Evolutionary conservation across 2,888 invertebrate genomes (phyloP).

Genomic region (Drosophila mimica): DNA sequence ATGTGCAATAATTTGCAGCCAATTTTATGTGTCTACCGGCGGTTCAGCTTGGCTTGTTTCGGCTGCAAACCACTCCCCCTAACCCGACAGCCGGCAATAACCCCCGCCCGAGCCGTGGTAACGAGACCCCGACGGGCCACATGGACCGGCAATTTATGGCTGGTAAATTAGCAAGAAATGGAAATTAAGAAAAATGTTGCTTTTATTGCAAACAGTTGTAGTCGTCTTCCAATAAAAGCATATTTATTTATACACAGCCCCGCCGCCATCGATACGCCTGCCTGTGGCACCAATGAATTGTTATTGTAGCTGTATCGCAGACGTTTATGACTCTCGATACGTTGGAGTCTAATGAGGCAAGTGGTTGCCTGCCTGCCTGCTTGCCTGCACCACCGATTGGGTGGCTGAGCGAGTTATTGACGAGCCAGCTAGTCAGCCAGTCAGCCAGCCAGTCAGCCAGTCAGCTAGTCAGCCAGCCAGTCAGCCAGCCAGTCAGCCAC

Average conservation of each 20-base stretch:
- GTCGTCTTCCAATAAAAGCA: conserved; percentile 79
- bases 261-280: conserved; percentile 33
- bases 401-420: conserved; percentile 48
- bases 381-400: conserved; percentile 53
- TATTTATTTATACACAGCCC: conserved; percentile 70
- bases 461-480: conserved; percentile 5
- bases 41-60: conserved; percentile 72
- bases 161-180: conserved; percentile 81
- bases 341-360: conserved; percentile 75
- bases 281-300: conserved; percentile 48
- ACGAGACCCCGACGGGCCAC: conserved; percentile 58
- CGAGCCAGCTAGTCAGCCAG: conserved; percentile 24
- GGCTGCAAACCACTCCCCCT: neutral
- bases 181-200: conserved; percentile 80
- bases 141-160: conserved; percentile 74
- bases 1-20: conserved; percentile 83
- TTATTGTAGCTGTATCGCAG: conserved; percentile 62
- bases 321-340: conserved; percentile 76
- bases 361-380: conserved; percentile 36
- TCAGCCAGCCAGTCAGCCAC: conserved; percentile 2
- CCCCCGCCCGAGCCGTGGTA: conserved; percentile 35
- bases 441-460: neutral
- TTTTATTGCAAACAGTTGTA: conserved; percentile 81
- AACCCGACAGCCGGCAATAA: neutral
- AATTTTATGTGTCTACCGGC: conserved; percentile 78